Conservation (phyloP, 2,888 invertebrate genomes). For the Mimas tiliae region DNA sequence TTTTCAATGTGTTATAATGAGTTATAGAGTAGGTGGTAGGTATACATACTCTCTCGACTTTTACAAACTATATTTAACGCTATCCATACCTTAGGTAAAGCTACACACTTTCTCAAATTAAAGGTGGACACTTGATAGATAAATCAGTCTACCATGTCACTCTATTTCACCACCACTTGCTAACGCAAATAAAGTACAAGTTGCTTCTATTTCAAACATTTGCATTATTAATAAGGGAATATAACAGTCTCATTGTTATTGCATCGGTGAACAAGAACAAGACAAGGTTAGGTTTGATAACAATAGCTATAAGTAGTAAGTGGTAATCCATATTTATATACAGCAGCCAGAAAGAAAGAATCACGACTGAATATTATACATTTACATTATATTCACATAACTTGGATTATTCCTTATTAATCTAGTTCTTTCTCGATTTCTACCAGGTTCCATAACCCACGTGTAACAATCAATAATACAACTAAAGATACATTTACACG, state of each 20-base stretch:
- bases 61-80: too few relatives aligned
- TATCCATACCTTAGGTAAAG: too few relatives aligned
- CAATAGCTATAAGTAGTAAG: slow-evolving; percentile 15
- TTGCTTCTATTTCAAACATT: slow-evolving; percentile 17
- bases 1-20: too few relatives aligned
- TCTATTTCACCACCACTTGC: background rate
- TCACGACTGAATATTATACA: background rate
- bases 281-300: slow-evolving; percentile 20
- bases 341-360: too few relatives aligned
- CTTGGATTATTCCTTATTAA: background rate
- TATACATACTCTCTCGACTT: too few relatives aligned
- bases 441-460: too few relatives aligned
- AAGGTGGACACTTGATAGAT: too few relatives aligned
- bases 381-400: background rate
- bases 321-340: slow-evolving; percentile 15
- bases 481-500: too few relatives aligned
- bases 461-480: too few relatives aligned
- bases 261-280: slow-evolving; percentile 11
- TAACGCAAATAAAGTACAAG: background rate
- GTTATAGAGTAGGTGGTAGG: too few relatives aligned
- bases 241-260: slow-evolving; percentile 13
- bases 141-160: too few relatives aligned
- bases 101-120: too few relatives aligned
- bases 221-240: slow-evolving; percentile 3
- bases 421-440: background rate